phyloP scores from a whole-genome alignment of 23 tunicate species.

The Halocynthia aurantium region DNA sequence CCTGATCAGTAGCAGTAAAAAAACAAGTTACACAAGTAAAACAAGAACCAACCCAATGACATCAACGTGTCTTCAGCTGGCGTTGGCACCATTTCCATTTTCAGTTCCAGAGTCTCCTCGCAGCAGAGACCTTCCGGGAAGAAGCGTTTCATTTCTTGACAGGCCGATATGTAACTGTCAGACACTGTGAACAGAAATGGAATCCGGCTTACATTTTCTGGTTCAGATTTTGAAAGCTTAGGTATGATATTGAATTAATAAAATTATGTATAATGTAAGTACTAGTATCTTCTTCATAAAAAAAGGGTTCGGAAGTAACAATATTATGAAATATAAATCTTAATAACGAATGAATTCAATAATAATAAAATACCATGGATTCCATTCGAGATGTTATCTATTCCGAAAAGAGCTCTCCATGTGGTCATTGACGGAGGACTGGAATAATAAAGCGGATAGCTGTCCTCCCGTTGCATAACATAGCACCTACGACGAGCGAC shows the following conservation, averaged over 20 bases:
- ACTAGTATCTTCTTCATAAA: neutral
- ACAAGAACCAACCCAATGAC: conserved; percentile 40
- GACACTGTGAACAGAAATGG: conserved; percentile 38
- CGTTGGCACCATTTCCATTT: conserved; percentile 57
- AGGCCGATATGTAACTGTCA: conserved; percentile 56
- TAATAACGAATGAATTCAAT: neutral
- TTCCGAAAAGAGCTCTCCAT: conserved; percentile 64
- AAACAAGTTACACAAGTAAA: neutral
- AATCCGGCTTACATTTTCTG: neutral
- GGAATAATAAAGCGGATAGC: neutral
- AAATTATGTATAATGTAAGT: neutral
- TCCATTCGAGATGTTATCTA: conserved; percentile 77
- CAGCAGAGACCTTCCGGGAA: conserved; percentile 81
- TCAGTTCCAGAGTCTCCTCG: conserved; percentile 46
- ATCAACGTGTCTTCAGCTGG: conserved; percentile 40
- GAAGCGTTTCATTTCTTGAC: conserved; percentile 63
- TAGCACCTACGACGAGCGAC: conserved; percentile 13
- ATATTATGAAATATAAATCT: neutral
- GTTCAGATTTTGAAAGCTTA: too few relatives aligned
- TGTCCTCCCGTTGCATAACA: neutral
- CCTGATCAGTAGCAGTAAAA: too few relatives aligned
- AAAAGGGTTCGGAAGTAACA: neutral
- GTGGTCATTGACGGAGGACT: neutral
- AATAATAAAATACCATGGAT: conserved; percentile 48
- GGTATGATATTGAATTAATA: too few relatives aligned